Base-by-base conservation (phyloP, 2,113 vertebrate genomes). In the Salvelinus alpinus region DNA sequence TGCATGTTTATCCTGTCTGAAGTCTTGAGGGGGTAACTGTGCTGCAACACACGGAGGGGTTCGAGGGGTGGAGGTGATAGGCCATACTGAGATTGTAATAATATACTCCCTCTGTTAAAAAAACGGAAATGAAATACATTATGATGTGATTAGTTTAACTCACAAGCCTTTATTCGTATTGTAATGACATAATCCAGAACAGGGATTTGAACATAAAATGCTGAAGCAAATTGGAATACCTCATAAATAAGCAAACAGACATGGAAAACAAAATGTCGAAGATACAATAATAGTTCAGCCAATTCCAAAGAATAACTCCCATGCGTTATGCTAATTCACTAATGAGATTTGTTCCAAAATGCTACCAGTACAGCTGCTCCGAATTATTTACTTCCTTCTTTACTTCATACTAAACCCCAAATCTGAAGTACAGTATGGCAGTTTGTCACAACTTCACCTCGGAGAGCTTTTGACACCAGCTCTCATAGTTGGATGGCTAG, bases 211-310 rank as follows among this genome's bases (percentile, higher is more conserved):
- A 71, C 73, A 81, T 64, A 77, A 78, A 75, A 65, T 64, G 64
- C 75, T 73, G 79, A 77, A 69, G 75, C 78, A 83, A 81, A 80
- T 77, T 82, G 73, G 77, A 77, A 78, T 73, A 47, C 77, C 81
- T 86, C 84, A 87, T 88, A 87, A 90, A 89, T 84, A 86, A 85
- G 74, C 80, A 88, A 87, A 77, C 76, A 78, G 79, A 38, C 38
- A 38, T 22, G 70, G 76, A 77, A 85, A 87, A 86, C 69, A 72
- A 80, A 88, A 82, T 78, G 77, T 57, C 66, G 1, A 22, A 31
- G 47, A 71, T 73, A 75, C 47, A 79, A 77, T 84, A 81, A 77
- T 68, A 51, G 54, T 66, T 67, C 75, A 65, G 74, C 80, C 81
- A 76, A 83, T 74, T 85, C 75, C 68, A 73, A 85, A 88, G 47